These are phyloP conservation scores for Sebastes fasciatus DNA, from an alignment of 2,113 vertebrate species.

Conservation along the genomic window DNA sequence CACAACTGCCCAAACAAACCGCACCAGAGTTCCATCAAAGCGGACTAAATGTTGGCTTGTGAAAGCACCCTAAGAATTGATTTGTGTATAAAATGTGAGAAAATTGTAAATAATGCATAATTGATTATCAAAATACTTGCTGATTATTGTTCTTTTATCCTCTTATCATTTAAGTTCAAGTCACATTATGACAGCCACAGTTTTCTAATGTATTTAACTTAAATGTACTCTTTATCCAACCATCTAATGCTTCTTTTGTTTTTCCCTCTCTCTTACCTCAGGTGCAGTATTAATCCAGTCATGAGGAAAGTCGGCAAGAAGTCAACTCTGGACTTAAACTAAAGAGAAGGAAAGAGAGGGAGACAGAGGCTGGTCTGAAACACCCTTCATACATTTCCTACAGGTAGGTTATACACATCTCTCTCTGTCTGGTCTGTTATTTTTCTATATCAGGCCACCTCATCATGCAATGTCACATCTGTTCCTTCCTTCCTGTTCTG, in stretches of 20 bases:
- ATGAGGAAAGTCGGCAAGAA: slow-evolving; percentile 49
- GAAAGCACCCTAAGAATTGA: too few relatives aligned
- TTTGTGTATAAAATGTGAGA: too few relatives aligned
- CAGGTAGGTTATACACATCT: slow-evolving; percentile 39
- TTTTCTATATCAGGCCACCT: not conserved
- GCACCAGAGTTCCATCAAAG: too few relatives aligned
- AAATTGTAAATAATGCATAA: not conserved
- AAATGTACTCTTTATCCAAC: not conserved
- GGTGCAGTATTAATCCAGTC: slow-evolving; percentile 50
- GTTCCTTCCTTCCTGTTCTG: not conserved
- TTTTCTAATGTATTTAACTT: not conserved
- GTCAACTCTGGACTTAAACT: slow-evolving; percentile 38
- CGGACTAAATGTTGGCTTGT: too few relatives aligned
- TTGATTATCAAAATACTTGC: not conserved
- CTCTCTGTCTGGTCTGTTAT: not conserved
- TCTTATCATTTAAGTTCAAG: not conserved
- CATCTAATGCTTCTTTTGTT: not conserved
- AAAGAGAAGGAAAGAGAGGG: slow-evolving; percentile 23
- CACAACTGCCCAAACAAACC: too few relatives aligned
- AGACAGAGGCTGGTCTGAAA: slow-evolving; percentile 12
- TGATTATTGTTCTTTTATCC: not conserved
- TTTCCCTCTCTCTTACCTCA: slow-evolving; percentile 14
- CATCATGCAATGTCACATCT: not conserved
- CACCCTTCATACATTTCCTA: slow-evolving; percentile 46
- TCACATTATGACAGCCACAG: not conserved